Percentiles rank a stretch among this genome's conserved stretches.
These are phyloP conservation scores for Neolamprologus brichardi DNA, from an alignment of 2,113 vertebrate genomes.

Conservation along the genomic window DNA sequence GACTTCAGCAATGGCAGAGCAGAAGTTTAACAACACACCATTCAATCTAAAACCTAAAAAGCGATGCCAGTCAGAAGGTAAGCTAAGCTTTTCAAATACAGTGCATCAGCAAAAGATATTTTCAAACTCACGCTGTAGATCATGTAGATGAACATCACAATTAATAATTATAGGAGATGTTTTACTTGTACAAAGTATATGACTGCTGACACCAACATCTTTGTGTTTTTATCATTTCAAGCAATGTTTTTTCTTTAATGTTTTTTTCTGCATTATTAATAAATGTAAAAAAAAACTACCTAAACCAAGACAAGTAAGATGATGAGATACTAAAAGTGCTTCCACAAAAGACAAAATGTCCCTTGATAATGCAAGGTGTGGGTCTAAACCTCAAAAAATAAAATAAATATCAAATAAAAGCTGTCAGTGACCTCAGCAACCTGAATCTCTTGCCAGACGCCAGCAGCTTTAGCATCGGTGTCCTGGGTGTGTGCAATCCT, in stretches of 20 bases:
- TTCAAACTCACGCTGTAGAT: background rate
- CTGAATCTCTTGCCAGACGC: background rate
- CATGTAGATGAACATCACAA: background rate
- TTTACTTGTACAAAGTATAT: background rate
- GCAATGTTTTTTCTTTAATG: background rate
- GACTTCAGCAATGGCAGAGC: background rate
- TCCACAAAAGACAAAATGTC: background rate
- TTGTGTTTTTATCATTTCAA: background rate
- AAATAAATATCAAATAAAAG: background rate
- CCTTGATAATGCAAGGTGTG: background rate
- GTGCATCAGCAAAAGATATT: background rate
- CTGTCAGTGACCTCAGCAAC: background rate
- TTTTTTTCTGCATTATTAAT: background rate
- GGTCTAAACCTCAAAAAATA: background rate
- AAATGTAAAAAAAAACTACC: background rate
- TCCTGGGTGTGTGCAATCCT: background rate
- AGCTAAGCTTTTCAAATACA: background rate
- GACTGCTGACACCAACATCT: background rate
- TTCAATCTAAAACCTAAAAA: background rate
- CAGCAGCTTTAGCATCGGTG: background rate
- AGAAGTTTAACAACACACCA: background rate
- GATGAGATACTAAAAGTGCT: background rate
- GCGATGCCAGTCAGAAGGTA: fast-evolving
- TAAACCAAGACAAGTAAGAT: background rate
- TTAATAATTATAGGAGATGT: background rate